Conservation (phyloP, 2,113 vertebrate species). For the Nothobranchius kuhntae region DNA sequence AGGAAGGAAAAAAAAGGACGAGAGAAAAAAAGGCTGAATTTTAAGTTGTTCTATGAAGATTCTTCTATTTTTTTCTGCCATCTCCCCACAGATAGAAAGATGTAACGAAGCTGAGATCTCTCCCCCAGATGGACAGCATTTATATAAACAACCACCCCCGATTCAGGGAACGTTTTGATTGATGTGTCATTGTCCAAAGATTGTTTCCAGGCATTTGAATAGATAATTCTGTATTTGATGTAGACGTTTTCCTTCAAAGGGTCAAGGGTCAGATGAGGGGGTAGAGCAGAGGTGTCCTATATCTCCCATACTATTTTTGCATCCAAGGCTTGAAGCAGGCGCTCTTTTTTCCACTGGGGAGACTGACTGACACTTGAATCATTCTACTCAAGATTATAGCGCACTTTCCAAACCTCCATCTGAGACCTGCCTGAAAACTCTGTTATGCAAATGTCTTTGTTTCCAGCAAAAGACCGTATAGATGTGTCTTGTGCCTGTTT, state of each 20-base stretch:
- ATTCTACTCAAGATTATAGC: conserved; percentile 54
- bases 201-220: conserved; percentile 77
- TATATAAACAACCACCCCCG: conserved; percentile 75
- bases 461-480: conserved; percentile 28
- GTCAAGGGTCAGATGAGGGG: conserved; percentile 63
- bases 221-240: conserved; percentile 71
- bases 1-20: conserved; percentile 26
- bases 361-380: conserved; percentile 66
- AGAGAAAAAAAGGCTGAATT: conserved; percentile 58
- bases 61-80: conserved; percentile 58
- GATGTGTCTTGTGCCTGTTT: conserved; percentile 46
- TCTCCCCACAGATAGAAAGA: conserved; percentile 66
- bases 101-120: conserved; percentile 63
- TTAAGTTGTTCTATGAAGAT: conserved; percentile 72
- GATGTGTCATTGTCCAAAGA: conserved; percentile 74
- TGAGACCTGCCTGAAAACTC: conserved; percentile 38
- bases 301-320: conserved; percentile 62
- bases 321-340: conserved; percentile 51
- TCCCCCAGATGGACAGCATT: conserved; percentile 70
- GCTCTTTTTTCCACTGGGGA: conserved; percentile 58
- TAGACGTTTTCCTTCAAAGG: conserved; percentile 56
- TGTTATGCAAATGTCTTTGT: conserved; percentile 56
- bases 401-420: conserved; percentile 49
- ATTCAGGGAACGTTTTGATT: conserved; percentile 62
- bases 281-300: conserved; percentile 61